Conservation (phyloP, 1,140 invertebrate species). For the Calosoma granatense region DNA sequence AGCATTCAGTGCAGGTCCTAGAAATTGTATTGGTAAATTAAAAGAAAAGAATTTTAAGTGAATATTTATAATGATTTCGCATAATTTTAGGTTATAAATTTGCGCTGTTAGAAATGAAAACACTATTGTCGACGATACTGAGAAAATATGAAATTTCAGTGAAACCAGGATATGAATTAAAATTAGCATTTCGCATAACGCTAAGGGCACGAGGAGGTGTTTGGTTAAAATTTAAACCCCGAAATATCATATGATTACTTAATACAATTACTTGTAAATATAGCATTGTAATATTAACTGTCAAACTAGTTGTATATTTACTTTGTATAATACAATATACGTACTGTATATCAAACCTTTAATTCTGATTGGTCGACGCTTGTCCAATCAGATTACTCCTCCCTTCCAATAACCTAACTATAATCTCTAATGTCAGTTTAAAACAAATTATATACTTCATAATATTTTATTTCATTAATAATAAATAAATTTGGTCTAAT, state of each 20-base stretch:
- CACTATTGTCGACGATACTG: conserved; percentile 51
- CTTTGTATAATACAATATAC: too few species aligned
- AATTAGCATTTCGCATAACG: conserved; percentile 41
- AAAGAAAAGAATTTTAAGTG: too few species aligned
- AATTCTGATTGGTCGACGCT: too few species aligned
- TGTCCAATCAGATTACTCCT: too few species aligned
- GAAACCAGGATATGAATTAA: conserved; percentile 38
- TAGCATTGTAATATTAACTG: not conserved
- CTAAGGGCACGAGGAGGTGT: conserved; percentile 43
- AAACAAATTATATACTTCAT: too few species aligned
- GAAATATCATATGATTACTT: conserved; percentile 14
- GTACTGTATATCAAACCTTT: too few species aligned
- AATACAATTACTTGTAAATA: conserved; percentile 11
- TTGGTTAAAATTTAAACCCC: conserved; percentile 36
- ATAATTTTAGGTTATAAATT: conserved; percentile 50
- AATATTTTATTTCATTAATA: conserved; percentile 15
- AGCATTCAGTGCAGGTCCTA: conserved; percentile 59
- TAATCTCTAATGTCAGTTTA: too few species aligned
- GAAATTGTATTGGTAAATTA: conserved; percentile 58
- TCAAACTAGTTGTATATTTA: too few species aligned
- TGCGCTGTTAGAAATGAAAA: conserved; percentile 61
- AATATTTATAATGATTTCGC: conserved; percentile 13
- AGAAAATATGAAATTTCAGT: conserved; percentile 43
- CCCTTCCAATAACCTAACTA: too few species aligned
- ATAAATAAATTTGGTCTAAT: conserved; percentile 8